A percentile compares a stretch with the other conserved stretches of the same genome.
These are phyloP conservation scores for Hirundichthys speculiger DNA, from an alignment of 2,113 vertebrate species.

Conservation along the genomic window DNA sequence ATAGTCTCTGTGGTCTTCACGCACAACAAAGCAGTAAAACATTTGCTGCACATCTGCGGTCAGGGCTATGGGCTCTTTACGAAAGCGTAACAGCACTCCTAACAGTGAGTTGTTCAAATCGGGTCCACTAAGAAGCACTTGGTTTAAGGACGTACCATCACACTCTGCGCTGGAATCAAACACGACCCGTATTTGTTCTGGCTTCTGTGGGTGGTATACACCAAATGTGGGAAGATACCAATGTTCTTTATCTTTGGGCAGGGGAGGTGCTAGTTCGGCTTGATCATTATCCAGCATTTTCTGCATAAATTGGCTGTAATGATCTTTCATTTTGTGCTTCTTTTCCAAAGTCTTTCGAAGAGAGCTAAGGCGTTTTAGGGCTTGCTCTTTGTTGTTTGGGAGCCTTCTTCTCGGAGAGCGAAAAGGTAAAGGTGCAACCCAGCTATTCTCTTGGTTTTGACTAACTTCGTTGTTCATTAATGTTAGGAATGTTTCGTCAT, in stretches of 20 bases:
- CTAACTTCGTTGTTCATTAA: conserved; percentile 9
- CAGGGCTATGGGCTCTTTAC: neutral
- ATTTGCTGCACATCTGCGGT: neutral
- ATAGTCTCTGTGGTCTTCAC: neutral
- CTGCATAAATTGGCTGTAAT: neutral
- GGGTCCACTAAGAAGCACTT: neutral
- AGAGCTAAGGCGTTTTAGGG: neutral
- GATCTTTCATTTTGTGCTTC: neutral
- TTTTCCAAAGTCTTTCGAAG: neutral
- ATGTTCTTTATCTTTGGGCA: too few species aligned
- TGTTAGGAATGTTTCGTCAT: neutral
- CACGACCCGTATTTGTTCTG: too few species aligned
- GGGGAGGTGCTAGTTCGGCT: neutral
- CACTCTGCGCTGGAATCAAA: too few species aligned
- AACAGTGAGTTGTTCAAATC: neutral
- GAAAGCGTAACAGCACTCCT: neutral
- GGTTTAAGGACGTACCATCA: too few species aligned
- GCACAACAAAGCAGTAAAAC: neutral
- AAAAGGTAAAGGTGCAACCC: conserved; percentile 16
- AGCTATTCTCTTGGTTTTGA: neutral
- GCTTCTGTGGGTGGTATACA: too few species aligned
- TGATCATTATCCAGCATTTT: neutral
- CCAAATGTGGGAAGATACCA: too few species aligned
- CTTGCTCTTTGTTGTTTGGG: conserved; percentile 1
- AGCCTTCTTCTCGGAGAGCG: neutral